Base-by-base conservation (phyloP, 2,113 vertebrate genomes). In the Uropsilus gracilis region DNA sequence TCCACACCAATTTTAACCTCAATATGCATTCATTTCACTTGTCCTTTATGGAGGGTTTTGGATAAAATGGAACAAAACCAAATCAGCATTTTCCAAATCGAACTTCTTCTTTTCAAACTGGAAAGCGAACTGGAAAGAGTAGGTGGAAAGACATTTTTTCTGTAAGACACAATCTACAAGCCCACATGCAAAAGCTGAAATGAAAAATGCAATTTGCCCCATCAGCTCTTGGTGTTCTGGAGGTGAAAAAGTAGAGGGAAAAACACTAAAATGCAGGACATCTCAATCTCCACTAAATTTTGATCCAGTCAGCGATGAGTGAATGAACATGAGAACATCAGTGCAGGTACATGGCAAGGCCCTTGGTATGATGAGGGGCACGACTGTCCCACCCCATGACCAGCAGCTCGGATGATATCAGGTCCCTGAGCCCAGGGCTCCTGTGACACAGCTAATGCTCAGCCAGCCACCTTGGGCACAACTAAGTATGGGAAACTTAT, bases 371-470 rank as follows among this genome's bases (percentile, higher is more conserved):
- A 18, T 34, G n/a, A n/a, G n/a, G n/a, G n/a, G n/a, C n/a, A n/a
- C n/a, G n/a, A n/a, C n/a, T n/a, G n/a, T 8, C 20, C 61, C 17
- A 32, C 34, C 24, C 1, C 68, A 39, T 6, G 16, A 22, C 44
- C 34, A 8, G n/a, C 26, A 48, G 37, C 24, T 34, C 32, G 30
- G 34, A 55, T 10, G 14, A 1, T 0, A 3, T 10, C 59, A 12
- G 0, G 8, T 5, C 71, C 22, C 63, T 14, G 20, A 14, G 34
- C 0, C 0, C 1, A 3, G 16, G 8, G 37, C 13, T 83, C 64
- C 18, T 3, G 0, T 8, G 42, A 61, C 0, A 4, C 1, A 10
- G 6, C 72, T 6, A n/a, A 28, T 30, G 42, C 57, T 75, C 34
- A 1, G 1, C 12, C 1, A 4, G 64, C 37, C 57, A 59, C 12